Evolutionary conservation across 2,888 invertebrate species (phyloP).

Genomic region (Yponomeuta sedellus): DNA sequence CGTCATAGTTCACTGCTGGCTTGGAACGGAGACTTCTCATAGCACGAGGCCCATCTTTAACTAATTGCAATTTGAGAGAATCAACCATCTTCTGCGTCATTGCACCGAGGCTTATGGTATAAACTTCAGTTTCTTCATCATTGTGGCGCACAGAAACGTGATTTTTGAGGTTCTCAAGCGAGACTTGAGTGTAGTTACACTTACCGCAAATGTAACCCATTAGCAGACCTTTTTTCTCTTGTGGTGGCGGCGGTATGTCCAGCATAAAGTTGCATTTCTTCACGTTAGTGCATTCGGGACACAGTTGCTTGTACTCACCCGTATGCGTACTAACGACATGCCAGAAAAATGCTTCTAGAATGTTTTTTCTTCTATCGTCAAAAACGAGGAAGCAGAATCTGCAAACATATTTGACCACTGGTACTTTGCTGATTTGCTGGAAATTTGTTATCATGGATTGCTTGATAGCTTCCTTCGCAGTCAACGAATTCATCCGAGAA

Average conservation of each 20-base stretch:
- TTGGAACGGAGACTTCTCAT: constrained; percentile 43
- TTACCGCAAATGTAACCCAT: constrained; percentile 81
- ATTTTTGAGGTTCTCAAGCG: constrained; percentile 74
- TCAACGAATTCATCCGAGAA: constrained; percentile 73
- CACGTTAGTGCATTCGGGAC: constrained; percentile 74
- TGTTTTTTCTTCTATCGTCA: constrained; percentile 25
- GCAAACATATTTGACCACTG: constrained; percentile 54
- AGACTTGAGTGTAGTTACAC: constrained; percentile 85
- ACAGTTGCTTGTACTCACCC: constrained; percentile 84
- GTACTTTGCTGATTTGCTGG: constrained; percentile 45
- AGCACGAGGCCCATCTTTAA: constrained; percentile 29
- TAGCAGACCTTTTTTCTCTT: constrained; percentile 51
- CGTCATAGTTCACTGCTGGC: constrained; percentile 5
- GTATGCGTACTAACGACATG: constrained; percentile 85
- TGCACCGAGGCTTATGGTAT: constrained; percentile 53
- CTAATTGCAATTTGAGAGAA: constrained; percentile 26
- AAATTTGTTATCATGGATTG: constrained; percentile 66
- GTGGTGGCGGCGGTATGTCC: constrained; percentile 62
- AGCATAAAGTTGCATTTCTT: constrained; percentile 47
- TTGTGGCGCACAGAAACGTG: constrained; percentile 78
- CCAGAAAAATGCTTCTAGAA: constrained; percentile 78
- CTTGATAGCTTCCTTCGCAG: constrained; percentile 72
- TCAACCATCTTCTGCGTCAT: constrained; percentile 43
- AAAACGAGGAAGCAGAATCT: constrained; percentile 63
- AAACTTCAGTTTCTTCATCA: constrained; percentile 62